These are phyloP conservation scores for Pelvicachromis taeniatus DNA, from an alignment of 2,113 vertebrate species.

Conservation along the genomic window DNA sequence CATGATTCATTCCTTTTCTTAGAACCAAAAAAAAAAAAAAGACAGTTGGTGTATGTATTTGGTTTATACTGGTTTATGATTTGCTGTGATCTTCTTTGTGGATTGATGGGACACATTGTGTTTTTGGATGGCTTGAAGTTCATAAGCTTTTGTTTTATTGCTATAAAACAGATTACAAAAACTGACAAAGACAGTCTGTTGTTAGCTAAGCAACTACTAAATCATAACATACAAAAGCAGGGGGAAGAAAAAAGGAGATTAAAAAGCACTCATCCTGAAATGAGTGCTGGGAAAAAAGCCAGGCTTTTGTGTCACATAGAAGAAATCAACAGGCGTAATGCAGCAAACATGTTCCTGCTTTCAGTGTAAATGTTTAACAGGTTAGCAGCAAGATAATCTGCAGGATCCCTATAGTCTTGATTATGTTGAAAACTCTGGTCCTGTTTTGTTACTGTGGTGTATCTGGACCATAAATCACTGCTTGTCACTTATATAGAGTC, in stretches of 20 bases:
- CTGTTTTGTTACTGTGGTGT: neutral
- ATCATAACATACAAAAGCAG: constrained; percentile 12
- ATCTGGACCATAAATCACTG: neutral
- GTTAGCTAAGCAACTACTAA: constrained; percentile 23
- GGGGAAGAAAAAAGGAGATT: neutral
- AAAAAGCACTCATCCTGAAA: constrained; percentile 21
- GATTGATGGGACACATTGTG: constrained; percentile 18
- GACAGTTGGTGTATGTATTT: constrained; percentile 7
- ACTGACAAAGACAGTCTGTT: constrained; percentile 12
- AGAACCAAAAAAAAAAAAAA: constrained; percentile 1
- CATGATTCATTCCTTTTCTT: constrained; percentile 32
- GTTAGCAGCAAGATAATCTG: neutral
- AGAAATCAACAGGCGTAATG: neutral
- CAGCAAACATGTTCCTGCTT: constrained; percentile 6
- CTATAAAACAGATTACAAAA: constrained; percentile 40
- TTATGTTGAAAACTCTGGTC: neutral
- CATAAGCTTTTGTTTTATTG: constrained; percentile 20
- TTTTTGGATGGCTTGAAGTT: constrained; percentile 1
- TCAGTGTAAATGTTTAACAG: neutral
- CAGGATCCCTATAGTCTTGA: neutral
- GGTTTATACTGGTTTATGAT: constrained; percentile 22
- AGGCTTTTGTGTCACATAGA: neutral
- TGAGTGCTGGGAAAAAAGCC: constrained; percentile 1
- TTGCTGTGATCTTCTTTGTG: constrained; percentile 38
- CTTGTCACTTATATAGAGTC: neutral